Conservation (phyloP, 2,113 vertebrate species). For the Carlito syrichta region DNA sequence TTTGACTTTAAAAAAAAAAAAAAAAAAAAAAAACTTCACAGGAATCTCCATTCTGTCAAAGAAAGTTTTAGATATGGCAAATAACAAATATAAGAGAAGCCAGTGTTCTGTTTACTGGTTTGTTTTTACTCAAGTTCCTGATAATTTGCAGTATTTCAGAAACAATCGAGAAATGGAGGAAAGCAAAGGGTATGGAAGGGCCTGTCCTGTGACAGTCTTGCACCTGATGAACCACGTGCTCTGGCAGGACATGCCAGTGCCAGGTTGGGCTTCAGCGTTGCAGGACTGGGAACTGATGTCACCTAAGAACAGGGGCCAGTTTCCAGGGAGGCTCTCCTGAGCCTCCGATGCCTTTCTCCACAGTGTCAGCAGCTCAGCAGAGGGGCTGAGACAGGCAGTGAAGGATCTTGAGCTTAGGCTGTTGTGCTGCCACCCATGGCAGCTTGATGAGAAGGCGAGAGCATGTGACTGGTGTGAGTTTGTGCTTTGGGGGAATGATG, state of each 20-base stretch:
- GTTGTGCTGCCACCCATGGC: fast-evolving
- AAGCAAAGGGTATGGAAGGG: background rate
- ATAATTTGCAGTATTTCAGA: background rate
- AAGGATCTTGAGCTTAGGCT: fast-evolving
- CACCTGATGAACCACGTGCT: background rate
- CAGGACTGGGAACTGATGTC: fast-evolving
- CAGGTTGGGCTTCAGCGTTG: background rate
- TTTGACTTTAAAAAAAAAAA: no score
- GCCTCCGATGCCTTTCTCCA: fast-evolving
- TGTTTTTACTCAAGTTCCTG: no score
- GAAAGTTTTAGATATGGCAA: background rate
- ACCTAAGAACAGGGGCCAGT: background rate
- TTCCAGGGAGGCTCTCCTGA: no score
- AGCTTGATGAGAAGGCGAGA: fast-evolving
- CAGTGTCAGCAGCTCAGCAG: background rate
- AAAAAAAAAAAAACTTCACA: background rate
- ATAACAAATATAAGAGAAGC: background rate
- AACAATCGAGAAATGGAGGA: no score
- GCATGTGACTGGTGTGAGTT: fast-evolving
- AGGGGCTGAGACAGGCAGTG: fast-evolving
- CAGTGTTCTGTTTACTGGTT: no score
- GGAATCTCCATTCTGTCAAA: background rate
- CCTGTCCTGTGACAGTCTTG: no score
- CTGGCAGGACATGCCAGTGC: fast-evolving
- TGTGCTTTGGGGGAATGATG: fast-evolving